Conservation (phyloP, 1,140 invertebrate genomes). For the Aphis gossypii region DNA sequence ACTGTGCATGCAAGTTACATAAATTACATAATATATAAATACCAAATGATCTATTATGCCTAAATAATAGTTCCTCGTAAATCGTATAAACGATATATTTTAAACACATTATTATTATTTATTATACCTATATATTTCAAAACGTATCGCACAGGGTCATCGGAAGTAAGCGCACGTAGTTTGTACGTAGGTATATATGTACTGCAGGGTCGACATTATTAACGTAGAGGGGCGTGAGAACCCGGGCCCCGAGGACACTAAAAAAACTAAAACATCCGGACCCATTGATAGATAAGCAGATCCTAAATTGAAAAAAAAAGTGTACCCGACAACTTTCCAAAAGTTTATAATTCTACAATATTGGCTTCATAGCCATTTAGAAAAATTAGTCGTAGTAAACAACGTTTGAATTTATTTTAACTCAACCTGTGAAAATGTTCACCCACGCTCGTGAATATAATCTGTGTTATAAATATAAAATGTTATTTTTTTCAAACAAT, state of each 20-base stretch:
- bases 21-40: background rate
- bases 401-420: no score
- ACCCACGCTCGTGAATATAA: no score
- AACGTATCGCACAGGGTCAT: background rate
- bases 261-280: background rate
- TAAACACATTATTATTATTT: background rate
- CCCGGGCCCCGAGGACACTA: background rate
- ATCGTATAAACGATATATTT: background rate
- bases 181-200: background rate
- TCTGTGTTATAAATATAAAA: background rate
- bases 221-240: background rate
- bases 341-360: background rate
- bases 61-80: background rate
- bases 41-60: background rate
- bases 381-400: no score
- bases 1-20: slow-evolving; percentile 9
- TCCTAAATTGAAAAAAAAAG: background rate
- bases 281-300: background rate
- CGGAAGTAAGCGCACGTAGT: background rate
- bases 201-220: background rate
- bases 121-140: slow-evolving; percentile 13
- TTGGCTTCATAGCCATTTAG: background rate
- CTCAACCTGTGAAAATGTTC: no score
- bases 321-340: background rate
- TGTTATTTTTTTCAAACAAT: background rate